Percentiles rank a stretch among this genome's conserved stretches.
These are phyloP conservation scores for Protaetia brevitarsis DNA, from an alignment of 1,140 invertebrate genomes.

Conservation along the genomic window DNA sequence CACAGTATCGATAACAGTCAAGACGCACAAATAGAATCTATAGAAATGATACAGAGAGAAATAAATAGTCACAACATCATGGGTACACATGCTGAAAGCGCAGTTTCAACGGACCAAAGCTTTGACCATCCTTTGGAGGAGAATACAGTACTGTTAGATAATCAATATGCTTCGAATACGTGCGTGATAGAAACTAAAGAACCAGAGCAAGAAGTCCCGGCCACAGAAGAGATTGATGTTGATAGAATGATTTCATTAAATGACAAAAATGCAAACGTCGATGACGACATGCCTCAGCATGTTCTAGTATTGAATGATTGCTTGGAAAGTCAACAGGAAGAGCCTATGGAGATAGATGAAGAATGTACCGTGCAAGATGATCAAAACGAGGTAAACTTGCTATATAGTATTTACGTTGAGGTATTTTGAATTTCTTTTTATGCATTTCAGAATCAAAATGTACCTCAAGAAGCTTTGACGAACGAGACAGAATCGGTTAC, in stretches of 20 bases:
- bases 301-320: background rate
- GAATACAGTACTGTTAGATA: background rate
- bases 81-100: background rate
- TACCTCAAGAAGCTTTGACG: slow-evolving; percentile 30
- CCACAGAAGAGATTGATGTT: slow-evolving; percentile 4
- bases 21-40: slow-evolving; percentile 43
- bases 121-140: background rate
- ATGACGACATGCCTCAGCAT: background rate
- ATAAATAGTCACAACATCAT: slow-evolving; percentile 25
- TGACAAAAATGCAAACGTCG: slow-evolving; percentile 26
- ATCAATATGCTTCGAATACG: background rate
- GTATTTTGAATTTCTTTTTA: too few relatives aligned
- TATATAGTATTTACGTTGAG: too few relatives aligned
- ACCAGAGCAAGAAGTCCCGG: background rate
- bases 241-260: slow-evolving; percentile 2
- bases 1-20: slow-evolving; percentile 20
- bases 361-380: background rate
- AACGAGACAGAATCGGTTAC: slow-evolving; percentile 32
- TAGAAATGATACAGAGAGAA: slow-evolving; percentile 46
- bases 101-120: background rate
- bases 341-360: slow-evolving; percentile 24
- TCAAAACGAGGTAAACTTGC: background rate
- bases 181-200: background rate
- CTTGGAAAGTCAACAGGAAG: background rate
- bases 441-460: background rate